Evolutionary conservation across 2,113 vertebrate genomes (phyloP), one percentile per base, ranked within the genome.

Genomic region (Ceyx melanurus): DNA sequence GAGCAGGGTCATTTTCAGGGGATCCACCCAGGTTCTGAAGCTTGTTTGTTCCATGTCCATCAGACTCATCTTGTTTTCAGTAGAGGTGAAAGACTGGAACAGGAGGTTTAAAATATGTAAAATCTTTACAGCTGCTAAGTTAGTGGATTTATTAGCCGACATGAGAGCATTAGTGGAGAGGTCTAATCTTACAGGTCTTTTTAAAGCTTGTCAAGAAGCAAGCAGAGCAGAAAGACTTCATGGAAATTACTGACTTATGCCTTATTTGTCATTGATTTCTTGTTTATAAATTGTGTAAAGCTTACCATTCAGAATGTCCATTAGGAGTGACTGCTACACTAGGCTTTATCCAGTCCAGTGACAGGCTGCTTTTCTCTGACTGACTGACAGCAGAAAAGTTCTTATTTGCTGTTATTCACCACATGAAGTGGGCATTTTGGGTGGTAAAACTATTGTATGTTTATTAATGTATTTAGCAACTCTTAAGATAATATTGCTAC

Each of bases 171-270:
- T 91, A 76, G 81, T n/a, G 58, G 67, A 51, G 84, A 80, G 67
- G 46, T 93, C 82, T 95, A 64, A 91, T 71, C 75, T 85, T 90
- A 35, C 25, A 88, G 33, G 74, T 76, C 86, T 93, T 85, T 90
- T 93, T 89, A 91, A 92, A 94, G 91, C 82, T 86, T 92, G 82
- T 93, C 82, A 82, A 60, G 84, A 89, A 85, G 56, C 74, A 80
- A 71, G 46, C 40, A 1, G 78, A 92, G 71, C 60, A 91, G 75
- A 93, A 85, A 43, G 62, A 58, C 56, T 82, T 80, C 18, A 7
- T 80, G 58, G 79, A 65, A 89, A 61, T 51, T 54, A 48, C 70
- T 93, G 91, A 42, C 60, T 89, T 82, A 42, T 0, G 5, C 51
- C 68, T 74, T 80, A 53, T 8, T 82, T 90, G 51, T 48, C 60